These are phyloP conservation scores for Rhagonycha fulva DNA, from an alignment of 2,888 invertebrate species.

Conservation along the genomic window DNA sequence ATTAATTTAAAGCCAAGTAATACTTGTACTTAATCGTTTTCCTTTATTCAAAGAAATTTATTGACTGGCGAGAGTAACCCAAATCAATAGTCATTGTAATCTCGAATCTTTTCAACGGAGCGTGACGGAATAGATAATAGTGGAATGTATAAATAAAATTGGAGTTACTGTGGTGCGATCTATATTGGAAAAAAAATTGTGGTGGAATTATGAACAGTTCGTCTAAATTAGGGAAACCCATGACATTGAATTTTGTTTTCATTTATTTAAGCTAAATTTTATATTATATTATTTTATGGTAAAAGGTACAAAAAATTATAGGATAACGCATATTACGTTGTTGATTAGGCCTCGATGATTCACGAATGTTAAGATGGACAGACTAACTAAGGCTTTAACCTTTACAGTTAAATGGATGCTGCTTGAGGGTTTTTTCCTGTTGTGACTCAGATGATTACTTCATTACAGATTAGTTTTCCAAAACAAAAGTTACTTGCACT, in stretches of 20 bases:
- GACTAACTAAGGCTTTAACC: too few relatives aligned
- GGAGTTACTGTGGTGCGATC: background rate
- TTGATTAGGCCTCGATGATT: too few relatives aligned
- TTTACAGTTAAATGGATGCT: too few relatives aligned
- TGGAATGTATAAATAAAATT: background rate
- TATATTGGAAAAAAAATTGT: background rate
- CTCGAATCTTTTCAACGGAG: background rate
- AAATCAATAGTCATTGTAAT: background rate
- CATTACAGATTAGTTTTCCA: too few relatives aligned
- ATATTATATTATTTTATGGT: too few relatives aligned
- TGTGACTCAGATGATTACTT: too few relatives aligned
- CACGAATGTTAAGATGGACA: too few relatives aligned
- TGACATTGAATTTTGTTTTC: background rate
- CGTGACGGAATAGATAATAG: background rate
- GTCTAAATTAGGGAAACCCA: background rate
- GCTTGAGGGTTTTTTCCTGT: too few relatives aligned
- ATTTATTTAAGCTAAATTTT: too few relatives aligned
- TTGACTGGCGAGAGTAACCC: background rate
- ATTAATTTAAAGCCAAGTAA: background rate
- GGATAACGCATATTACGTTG: too few relatives aligned
- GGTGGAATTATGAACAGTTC: background rate
- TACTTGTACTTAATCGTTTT: background rate
- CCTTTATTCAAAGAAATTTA: background rate
- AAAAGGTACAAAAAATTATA: too few relatives aligned
- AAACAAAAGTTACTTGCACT: too few relatives aligned